Base-by-base conservation (phyloP, 2,888 invertebrate genomes). In the Cataglyphis albicans region DNA sequence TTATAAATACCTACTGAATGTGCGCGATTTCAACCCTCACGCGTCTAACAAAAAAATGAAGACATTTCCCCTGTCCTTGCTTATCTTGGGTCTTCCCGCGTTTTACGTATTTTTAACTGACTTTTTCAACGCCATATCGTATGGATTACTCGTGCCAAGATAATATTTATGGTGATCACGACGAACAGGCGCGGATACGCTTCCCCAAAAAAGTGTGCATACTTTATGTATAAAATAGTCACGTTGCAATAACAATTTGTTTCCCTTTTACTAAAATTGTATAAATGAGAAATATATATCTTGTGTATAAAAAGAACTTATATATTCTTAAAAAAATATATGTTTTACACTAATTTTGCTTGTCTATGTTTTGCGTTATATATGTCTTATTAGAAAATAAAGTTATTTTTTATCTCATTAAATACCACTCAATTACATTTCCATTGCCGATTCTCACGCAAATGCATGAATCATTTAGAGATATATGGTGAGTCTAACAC, bases 21-120 rank as follows among this genome's bases (percentile, higher is more conserved):
- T 72, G 57, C 29, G 75, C 80, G 84, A 88, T 88, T 85, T 83
- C 81, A 86, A 87, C 76, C 74, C 81, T 86, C 83, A 82, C 74
- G 80, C 70, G 78, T 73, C 76, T 84, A 57, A 59, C 73, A 81
- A 82, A 75, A 86, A 80, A 74, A 44, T 74, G 9, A 44, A 63
- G 44, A 63, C 15, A 32, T 21, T 21, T 48, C 18, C 48, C 21
- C 2, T 15, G 29, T 70, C 41, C 18, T 15, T 44, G 41, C 21
- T n/a, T 74, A 32, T 0, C 32, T 15, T 10, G 48, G 21, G 6
- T 74, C 18, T 64, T 63, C 15, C 32, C 48, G 44, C 32, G 15
- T 63, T 21, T 74, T 63, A 44, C 32, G 44, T 74, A 74, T 64
- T 64, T 64, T 74, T 74, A 63, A 74, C 10, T 44, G 32, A 74